A percentile compares a stretch with the other conserved stretches of the same genome.
Evolutionary conservation across 2,113 vertebrate genomes (phyloP).

Genomic region (Psophia crepitans): DNA sequence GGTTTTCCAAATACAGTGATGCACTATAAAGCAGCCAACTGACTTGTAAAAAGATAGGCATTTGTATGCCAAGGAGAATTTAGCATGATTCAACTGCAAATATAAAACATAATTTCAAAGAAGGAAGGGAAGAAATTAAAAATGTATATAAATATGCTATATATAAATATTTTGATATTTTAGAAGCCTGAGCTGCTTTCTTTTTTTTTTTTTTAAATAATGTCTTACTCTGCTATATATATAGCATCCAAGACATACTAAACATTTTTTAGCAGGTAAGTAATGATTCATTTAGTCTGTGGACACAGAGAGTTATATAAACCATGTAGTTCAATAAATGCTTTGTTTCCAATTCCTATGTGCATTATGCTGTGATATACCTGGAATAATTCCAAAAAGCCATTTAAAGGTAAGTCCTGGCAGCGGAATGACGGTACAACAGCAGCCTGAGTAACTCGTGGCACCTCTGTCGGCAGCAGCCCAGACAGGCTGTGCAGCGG

Average conservation of each 20-base stretch:
- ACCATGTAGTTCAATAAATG: not conserved
- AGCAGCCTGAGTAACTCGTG: not conserved
- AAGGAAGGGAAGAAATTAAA: not conserved
- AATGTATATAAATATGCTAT: not conserved
- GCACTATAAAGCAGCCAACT: slow-evolving; percentile 1
- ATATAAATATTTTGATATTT: not conserved
- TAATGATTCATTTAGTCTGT: not conserved
- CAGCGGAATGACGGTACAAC: not conserved
- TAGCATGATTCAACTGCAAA: not conserved
- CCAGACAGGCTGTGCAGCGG: rapidly evolving
- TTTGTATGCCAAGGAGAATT: slow-evolving; percentile 12
- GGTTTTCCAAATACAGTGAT: slow-evolving; percentile 16
- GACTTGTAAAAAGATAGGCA: not conserved
- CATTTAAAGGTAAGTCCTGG: not conserved
- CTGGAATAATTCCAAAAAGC: not conserved
- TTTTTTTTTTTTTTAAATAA: not conserved
- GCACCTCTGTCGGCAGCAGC: not conserved
- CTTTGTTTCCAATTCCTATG: not conserved
- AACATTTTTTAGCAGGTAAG: not conserved
- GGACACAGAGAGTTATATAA: not conserved
- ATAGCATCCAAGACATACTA: not conserved
- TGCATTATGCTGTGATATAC: not conserved
- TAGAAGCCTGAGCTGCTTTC: not conserved
- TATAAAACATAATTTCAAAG: not conserved
- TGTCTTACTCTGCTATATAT: not conserved